These are phyloP conservation scores for Chymomyza procnemis DNA, from an alignment of 2,888 invertebrate genomes.

Conservation along the genomic window DNA sequence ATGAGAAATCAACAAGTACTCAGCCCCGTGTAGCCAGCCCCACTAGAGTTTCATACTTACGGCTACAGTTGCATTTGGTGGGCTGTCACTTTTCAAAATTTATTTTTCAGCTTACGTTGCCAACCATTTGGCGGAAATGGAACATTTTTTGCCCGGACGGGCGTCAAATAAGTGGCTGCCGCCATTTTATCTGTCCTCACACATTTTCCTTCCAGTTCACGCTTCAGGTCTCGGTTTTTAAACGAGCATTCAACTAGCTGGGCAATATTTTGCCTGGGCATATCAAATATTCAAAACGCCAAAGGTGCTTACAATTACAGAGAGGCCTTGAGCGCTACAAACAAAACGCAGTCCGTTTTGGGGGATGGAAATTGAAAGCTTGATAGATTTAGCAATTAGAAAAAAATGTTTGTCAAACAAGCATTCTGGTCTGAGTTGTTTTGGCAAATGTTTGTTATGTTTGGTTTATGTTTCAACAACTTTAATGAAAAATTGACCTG, in stretches of 20 bases:
- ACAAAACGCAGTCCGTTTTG: background rate
- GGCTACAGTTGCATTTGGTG: slow-evolving; percentile 18
- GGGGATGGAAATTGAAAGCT: too few relatives aligned
- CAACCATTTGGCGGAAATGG: slow-evolving; percentile 51
- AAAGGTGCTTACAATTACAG: background rate
- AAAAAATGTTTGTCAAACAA: too few relatives aligned
- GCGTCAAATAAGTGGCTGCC: slow-evolving; percentile 52
- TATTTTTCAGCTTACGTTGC: slow-evolving; percentile 51
- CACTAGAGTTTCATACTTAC: background rate
- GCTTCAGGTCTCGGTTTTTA: background rate
- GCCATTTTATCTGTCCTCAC: slow-evolving; percentile 36
- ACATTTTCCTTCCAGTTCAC: background rate
- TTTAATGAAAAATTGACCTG: too few relatives aligned
- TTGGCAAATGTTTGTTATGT: too few relatives aligned
- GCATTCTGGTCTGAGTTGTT: too few relatives aligned
- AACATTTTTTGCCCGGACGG: slow-evolving; percentile 46
- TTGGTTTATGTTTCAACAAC: too few relatives aligned
- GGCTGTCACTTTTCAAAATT: slow-evolving; percentile 45
- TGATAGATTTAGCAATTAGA: too few relatives aligned
- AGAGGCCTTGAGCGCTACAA: background rate
- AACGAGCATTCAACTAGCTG: background rate
- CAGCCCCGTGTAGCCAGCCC: fast-evolving
- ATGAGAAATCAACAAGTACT: slow-evolving; percentile 47
- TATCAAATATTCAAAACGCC: background rate
- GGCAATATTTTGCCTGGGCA: background rate